phyloP scores from a whole-genome alignment of 2,888 invertebrate genomes.

The Rhogogaster chlorosoma region DNA sequence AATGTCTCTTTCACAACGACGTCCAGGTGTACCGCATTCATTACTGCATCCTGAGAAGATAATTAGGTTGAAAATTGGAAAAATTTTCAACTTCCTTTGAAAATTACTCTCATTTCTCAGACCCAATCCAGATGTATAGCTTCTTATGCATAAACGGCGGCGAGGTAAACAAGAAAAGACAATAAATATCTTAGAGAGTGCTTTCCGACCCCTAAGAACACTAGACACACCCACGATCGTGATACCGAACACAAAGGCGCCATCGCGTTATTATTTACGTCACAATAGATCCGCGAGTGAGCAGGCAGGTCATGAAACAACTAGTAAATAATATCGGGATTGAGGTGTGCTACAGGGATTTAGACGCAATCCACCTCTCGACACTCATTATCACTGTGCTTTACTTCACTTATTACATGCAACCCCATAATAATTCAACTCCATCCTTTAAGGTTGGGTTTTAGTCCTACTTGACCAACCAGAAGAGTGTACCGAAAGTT shows the following conservation, averaged over 20 bases:
- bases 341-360: background rate
- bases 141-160: background rate
- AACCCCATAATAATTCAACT: background rate
- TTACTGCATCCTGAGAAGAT: background rate
- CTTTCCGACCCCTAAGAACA: background rate
- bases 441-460: background rate
- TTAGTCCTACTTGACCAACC: no score
- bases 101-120: background rate
- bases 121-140: background rate
- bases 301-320: background rate
- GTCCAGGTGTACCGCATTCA: background rate
- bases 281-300: background rate
- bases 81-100: background rate
- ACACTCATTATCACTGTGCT: background rate
- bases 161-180: background rate
- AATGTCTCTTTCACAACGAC: background rate
- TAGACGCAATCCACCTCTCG: background rate
- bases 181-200: slow-evolving; percentile 5
- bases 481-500: no score
- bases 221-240: background rate
- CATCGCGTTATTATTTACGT: background rate
- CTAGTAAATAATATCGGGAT: background rate
- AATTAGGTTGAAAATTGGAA: background rate
- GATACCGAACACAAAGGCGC: background rate
- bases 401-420: background rate